Evolutionary conservation across 2,888 invertebrate genomes (phyloP).

Genomic region (Lithophane ornitopus): DNA sequence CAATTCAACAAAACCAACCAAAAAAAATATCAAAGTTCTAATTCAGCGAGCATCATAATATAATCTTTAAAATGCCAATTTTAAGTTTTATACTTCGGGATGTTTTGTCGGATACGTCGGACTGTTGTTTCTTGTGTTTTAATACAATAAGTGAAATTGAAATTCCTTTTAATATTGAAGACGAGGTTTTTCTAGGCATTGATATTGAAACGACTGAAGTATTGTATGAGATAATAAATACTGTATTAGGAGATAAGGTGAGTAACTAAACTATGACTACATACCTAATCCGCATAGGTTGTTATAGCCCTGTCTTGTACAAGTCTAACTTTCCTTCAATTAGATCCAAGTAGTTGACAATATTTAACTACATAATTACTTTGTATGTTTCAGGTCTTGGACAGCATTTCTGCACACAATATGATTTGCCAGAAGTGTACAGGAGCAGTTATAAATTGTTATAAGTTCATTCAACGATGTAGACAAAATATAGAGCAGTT

Average conservation of each 20-base stretch:
- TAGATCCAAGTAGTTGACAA: background rate
- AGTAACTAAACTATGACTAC: constrained; percentile 7
- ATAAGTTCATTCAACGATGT: constrained; percentile 69
- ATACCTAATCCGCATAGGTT: background rate
- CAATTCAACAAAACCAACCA: too few species aligned
- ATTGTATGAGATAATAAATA: constrained; percentile 50
- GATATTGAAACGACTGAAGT: constrained; percentile 24
- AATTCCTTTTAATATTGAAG: constrained; percentile 44
- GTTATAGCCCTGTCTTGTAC: background rate
- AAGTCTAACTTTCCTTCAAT: background rate
- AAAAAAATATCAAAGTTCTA: too few species aligned
- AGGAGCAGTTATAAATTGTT: constrained; percentile 56
- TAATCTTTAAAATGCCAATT: constrained; percentile 38
- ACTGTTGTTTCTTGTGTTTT: constrained; percentile 65
- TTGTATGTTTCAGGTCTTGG: constrained; percentile 64
- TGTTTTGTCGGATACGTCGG: constrained; percentile 40
- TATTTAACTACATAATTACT: background rate
- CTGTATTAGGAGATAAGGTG: constrained; percentile 60
- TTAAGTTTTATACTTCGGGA: constrained; percentile 35
- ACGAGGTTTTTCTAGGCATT: constrained; percentile 56
- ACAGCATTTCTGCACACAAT: constrained; percentile 41
- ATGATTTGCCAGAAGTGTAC: constrained; percentile 67
- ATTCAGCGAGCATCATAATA: background rate
- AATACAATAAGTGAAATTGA: constrained; percentile 33
- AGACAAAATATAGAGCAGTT: constrained; percentile 59